phyloP scores from a whole-genome alignment of 2,888 invertebrate species.

The Drosophila eohydei region DNA sequence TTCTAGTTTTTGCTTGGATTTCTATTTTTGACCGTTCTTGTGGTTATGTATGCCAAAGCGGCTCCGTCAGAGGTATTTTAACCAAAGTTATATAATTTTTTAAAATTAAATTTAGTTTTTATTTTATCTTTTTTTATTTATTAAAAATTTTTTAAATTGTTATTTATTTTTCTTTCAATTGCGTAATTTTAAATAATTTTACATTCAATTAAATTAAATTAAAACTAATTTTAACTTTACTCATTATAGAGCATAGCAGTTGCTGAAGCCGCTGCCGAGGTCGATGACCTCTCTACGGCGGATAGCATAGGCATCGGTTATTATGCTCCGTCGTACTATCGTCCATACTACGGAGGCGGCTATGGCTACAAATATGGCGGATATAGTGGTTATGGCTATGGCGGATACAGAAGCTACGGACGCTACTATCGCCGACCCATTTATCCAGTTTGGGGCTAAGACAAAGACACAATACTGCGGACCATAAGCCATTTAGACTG shows the following conservation, averaged over 20 bases:
- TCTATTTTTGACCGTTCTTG: constrained; percentile 27
- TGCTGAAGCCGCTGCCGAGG: constrained; percentile 12
- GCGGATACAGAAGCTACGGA: constrained; percentile 52
- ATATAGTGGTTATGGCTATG: constrained; percentile 59
- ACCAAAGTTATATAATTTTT: not conserved
- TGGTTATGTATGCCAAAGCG: constrained; percentile 31
- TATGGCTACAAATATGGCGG: constrained; percentile 65
- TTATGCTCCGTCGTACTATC: constrained; percentile 59
- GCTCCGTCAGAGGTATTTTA: constrained; percentile 59
- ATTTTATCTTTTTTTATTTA: not conserved
- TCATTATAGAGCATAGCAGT: constrained; percentile 14
- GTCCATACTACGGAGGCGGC: constrained; percentile 57
- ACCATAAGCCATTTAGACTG: not conserved
- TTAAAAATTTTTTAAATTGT: too few species aligned
- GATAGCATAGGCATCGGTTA: constrained; percentile 66
- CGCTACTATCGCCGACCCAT: constrained; percentile 67
- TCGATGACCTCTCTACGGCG: constrained; percentile 64
- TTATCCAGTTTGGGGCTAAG: constrained; percentile 64
- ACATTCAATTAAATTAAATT: not conserved
- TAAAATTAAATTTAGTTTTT: not conserved
- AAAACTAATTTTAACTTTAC: not conserved
- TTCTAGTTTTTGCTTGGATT: constrained; percentile 54
- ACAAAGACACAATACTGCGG: not conserved
- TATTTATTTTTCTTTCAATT: not conserved
- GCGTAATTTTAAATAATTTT: not conserved